Evolutionary conservation across 1,140 invertebrate species (phyloP), one percentile per base, ranked within the genome.

Genomic region (Antheraea mylitta): DNA sequence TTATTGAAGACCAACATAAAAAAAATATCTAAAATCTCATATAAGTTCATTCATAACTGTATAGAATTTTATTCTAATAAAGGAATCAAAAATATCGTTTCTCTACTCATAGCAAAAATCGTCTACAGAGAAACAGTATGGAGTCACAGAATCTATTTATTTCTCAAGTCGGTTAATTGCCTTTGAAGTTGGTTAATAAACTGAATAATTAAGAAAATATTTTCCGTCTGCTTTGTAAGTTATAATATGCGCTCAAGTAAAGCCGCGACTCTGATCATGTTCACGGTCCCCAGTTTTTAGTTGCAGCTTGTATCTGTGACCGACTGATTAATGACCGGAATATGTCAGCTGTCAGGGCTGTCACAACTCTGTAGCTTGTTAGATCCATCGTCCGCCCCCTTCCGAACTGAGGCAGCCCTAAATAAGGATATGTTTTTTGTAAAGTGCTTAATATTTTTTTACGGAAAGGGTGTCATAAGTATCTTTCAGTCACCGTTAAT

Each of bases 331-430:
- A 91, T 87, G 83, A 82, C 77, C 74, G 73, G 82, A 81, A 91
- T 91, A 85, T 85, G 86, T 91, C 89, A 88, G 75, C 82, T 86
- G 89, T 91, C 89, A 80, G 75, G 79, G 81, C 75, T 87, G 85
- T 89, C 87, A 91, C 87, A 90, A 90, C 86, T 85, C 76, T 70
- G 75, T 77, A 82, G 80, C 82, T 87, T 87, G 85, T 87, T 84
- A 88, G 80, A 89, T 86, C 78, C 85, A 82, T 84, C 82, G 42
- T 58, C 80, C 79, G 78, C 78, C 81, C 22, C 83, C 78, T 80
- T 77, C 70, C 77, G 62, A 69, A 78, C 74, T 79, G 78, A 82
- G 85, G 78, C 79, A 79, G 71, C 75, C 78, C 76, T 82, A 85
- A 85, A 86, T 89, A 83, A 80, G 86, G 77, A 74, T 81, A 78